Evolutionary conservation across 2,113 vertebrate genomes (phyloP).

Genomic region (Dermatemys mawii): DNA sequence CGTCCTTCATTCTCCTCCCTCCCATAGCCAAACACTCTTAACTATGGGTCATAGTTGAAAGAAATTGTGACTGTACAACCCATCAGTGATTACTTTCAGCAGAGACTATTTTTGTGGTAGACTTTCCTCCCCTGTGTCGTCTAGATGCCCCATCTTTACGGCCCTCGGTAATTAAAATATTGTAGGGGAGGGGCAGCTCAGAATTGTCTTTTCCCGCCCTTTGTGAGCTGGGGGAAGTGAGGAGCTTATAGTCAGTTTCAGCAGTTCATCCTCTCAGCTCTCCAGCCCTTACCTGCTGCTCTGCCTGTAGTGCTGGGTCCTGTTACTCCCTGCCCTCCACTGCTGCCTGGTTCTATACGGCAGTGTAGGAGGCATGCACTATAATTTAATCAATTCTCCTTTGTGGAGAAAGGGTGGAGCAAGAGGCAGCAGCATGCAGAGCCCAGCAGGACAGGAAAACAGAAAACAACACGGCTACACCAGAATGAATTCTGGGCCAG

Average conservation of each 20-base stretch:
- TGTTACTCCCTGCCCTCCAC: neutral
- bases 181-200: neutral
- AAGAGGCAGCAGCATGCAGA: constrained; percentile 41
- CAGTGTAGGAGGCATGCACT: neutral
- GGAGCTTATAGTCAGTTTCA: neutral
- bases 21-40: neutral
- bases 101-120: neutral
- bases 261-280: neutral
- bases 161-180: neutral
- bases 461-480: neutral
- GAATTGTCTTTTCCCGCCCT: neutral
- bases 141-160: fast-evolving
- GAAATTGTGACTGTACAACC: neutral
- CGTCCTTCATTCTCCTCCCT: neutral
- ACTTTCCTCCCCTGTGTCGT: neutral
- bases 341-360: neutral
- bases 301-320: neutral
- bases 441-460: constrained; percentile 49
- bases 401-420: constrained; percentile 49
- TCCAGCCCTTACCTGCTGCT: neutral
- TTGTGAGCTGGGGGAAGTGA: neutral
- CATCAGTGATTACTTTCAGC: neutral
- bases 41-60: neutral
- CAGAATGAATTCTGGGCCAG: constrained; percentile 49
- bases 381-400: constrained; percentile 62